A percentile compares a stretch with the other conserved stretches of the same genome.
phyloP scores from a whole-genome alignment of 2,797 vertebrate species.

The Borostomias antarcticus region DNA sequence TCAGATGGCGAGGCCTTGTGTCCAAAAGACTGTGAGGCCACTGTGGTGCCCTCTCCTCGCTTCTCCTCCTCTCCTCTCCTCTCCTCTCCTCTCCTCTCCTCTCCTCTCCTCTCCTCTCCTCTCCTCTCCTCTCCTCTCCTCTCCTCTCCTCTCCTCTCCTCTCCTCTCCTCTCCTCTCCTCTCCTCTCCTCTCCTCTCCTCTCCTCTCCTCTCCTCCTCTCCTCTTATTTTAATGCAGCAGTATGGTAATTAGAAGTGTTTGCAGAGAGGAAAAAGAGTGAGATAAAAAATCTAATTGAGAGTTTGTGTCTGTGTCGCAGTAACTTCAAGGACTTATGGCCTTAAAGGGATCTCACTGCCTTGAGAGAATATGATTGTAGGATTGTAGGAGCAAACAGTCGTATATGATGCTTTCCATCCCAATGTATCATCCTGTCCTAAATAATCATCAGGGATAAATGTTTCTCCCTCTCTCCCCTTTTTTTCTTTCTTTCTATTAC shows the following conservation, averaged over 20 bases:
- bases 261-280: background rate
- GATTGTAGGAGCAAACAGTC: background rate
- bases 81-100: background rate
- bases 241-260: slow-evolving; percentile 5
- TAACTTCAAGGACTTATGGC: background rate
- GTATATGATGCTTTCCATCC: slow-evolving; percentile 4
- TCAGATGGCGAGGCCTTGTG: slow-evolving; percentile 81
- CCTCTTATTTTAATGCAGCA: slow-evolving; percentile 3
- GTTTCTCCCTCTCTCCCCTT: background rate
- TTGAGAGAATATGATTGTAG: slow-evolving; percentile 1
- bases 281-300: background rate
- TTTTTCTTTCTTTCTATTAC: background rate
- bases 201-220: slow-evolving; percentile 14
- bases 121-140: slow-evolving; percentile 19
- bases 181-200: background rate
- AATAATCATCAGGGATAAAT: slow-evolving; percentile 1
- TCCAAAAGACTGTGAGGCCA: slow-evolving; percentile 73
- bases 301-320: background rate
- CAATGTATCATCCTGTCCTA: slow-evolving; percentile 1
- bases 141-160: slow-evolving; percentile 26
- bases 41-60: slow-evolving; percentile 38
- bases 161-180: slow-evolving; percentile 6
- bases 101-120: background rate
- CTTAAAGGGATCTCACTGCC: slow-evolving; percentile 2
- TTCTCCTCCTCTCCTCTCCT: slow-evolving; percentile 32